phyloP scores from a whole-genome alignment of 2,113 vertebrate genomes.

The Dinomys branickii region DNA sequence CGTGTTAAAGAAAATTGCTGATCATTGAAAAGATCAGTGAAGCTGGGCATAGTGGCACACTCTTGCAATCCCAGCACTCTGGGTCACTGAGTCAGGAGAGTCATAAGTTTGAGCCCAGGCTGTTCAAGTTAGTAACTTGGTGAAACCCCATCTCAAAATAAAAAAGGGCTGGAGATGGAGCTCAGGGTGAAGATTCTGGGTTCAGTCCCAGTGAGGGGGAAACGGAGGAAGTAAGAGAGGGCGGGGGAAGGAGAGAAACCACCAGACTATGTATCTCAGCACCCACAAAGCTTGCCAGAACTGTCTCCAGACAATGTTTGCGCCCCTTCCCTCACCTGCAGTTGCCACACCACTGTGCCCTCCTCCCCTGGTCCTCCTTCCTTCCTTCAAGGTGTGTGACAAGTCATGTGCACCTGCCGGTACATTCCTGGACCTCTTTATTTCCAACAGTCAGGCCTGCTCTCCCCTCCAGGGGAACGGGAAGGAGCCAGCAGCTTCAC shows the following conservation, averaged over 20 bases:
- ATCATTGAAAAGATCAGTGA: neutral
- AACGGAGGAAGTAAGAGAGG: neutral
- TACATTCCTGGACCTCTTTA: neutral
- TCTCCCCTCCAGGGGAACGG: neutral
- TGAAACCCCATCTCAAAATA: neutral
- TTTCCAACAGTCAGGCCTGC: neutral
- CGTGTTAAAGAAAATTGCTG: neutral
- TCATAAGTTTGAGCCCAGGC: neutral
- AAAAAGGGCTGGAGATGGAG: neutral
- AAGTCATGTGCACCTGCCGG: neutral
- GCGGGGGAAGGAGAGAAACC: neutral
- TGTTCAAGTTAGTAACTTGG: neutral
- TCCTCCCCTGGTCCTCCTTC: neutral
- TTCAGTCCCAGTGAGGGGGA: neutral
- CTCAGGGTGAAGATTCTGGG: neutral
- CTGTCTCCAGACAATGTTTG: neutral
- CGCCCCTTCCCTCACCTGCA: too few species aligned
- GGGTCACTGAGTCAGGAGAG: neutral
- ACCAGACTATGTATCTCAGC: too few species aligned
- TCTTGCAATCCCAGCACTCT: neutral
- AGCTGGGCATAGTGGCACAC: neutral
- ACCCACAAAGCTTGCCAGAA: neutral
- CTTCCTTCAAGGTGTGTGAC: neutral
- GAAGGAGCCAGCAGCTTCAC: too few species aligned
- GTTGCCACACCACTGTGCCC: too few species aligned